Conservation (phyloP, 2,888 invertebrate species). For the Hyppa rectilinea region DNA sequence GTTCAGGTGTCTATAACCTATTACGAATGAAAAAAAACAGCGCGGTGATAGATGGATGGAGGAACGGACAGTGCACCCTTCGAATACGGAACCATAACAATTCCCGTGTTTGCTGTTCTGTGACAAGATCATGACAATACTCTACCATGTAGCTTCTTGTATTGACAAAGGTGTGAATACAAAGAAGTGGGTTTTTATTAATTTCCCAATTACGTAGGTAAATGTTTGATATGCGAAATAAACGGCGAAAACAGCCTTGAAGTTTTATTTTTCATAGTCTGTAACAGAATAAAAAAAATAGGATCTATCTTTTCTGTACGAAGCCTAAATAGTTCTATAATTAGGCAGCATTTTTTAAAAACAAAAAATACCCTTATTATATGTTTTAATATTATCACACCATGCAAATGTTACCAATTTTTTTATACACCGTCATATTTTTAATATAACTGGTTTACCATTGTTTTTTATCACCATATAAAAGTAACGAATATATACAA, state of each 20-base stretch:
- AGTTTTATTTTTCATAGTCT: not conserved
- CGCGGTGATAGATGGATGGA: not conserved
- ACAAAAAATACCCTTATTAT: too few species aligned
- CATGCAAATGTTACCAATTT: too few species aligned
- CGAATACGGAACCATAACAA: not conserved
- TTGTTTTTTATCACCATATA: not conserved
- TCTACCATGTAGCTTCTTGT: constrained; percentile 11
- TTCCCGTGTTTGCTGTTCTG: constrained; percentile 7
- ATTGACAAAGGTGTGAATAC: constrained; percentile 53
- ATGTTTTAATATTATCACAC: too few species aligned
- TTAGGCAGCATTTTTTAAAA: too few species aligned
- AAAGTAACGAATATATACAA: not conserved
- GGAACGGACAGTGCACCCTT: too few species aligned
- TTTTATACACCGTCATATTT: too few species aligned
- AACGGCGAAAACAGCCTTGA: not conserved
- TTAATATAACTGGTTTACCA: too few species aligned
- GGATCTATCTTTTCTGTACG: not conserved
- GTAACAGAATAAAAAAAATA: not conserved
- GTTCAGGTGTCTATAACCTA: not conserved
- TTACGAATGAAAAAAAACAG: not conserved
- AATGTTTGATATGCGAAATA: constrained; percentile 8
- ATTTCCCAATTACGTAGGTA: constrained; percentile 44
- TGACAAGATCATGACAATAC: constrained; percentile 27
- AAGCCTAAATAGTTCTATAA: not conserved
- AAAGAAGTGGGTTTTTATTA: constrained; percentile 41